These are phyloP conservation scores for Lacanobia wlatinum DNA, from an alignment of 2,888 invertebrate species.

Conservation along the genomic window DNA sequence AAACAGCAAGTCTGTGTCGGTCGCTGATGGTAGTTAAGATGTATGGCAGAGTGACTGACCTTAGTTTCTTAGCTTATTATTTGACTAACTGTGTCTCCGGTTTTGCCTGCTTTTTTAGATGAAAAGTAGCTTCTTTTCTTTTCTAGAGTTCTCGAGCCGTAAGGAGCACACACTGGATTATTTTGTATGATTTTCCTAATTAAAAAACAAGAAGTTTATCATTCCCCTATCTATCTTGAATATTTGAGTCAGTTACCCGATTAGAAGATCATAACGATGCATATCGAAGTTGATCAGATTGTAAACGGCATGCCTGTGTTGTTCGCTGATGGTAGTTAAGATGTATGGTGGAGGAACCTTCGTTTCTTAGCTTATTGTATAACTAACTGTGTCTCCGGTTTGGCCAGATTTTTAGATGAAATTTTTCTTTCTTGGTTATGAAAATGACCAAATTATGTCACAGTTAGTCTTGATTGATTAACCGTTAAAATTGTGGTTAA, in stretches of 20 bases:
- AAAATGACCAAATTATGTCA: too few species aligned
- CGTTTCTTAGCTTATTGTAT: slow-evolving; percentile 35
- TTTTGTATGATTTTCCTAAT: background rate
- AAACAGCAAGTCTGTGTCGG: slow-evolving; percentile 50
- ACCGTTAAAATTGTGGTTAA: too few species aligned
- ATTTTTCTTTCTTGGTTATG: too few species aligned
- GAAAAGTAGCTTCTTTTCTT: background rate
- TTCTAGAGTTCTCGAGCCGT: background rate
- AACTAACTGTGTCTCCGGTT: background rate
- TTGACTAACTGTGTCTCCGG: background rate
- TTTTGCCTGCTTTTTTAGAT: background rate
- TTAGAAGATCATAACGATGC: slow-evolving; percentile 61
- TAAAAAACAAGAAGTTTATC: slow-evolving; percentile 30
- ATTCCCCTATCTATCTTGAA: slow-evolving; percentile 31
- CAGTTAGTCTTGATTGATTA: too few species aligned
- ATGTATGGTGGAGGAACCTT: slow-evolving; percentile 49
- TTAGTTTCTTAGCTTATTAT: slow-evolving; percentile 34
- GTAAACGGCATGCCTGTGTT: slow-evolving; percentile 52
- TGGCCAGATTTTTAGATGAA: background rate
- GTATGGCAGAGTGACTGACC: slow-evolving; percentile 43
- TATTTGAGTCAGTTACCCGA: slow-evolving; percentile 31
- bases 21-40: slow-evolving; percentile 63
- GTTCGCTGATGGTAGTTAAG: slow-evolving; percentile 61
- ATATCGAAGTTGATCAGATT: slow-evolving; percentile 57
- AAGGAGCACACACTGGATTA: too few species aligned